Evolutionary conservation across 1,140 invertebrate genomes (phyloP).

Genomic region (Wiebesia pumilae): DNA sequence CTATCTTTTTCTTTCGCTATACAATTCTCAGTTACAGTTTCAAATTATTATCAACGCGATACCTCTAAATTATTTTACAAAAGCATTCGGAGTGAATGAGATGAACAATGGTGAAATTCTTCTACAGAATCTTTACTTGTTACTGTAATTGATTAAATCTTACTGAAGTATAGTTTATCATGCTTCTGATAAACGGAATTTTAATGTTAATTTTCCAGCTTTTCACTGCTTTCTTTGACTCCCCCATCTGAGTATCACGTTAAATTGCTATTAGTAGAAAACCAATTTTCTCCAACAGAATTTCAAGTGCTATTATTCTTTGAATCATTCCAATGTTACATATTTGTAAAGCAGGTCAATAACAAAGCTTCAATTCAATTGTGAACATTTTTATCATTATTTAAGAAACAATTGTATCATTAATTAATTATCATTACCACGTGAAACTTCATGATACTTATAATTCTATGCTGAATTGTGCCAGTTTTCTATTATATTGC

Average conservation of each 20-base stretch:
- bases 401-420: too few relatives aligned
- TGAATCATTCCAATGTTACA: too few relatives aligned
- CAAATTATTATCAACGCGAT: conserved; percentile 43
- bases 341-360: too few relatives aligned
- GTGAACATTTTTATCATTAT: too few relatives aligned
- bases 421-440: too few relatives aligned
- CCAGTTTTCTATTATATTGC: too few relatives aligned
- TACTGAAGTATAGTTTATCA: neutral
- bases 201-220: conserved; percentile 37
- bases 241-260: neutral
- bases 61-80: conserved; percentile 34
- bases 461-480: too few relatives aligned
- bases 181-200: conserved; percentile 1
- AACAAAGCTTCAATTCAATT: too few relatives aligned
- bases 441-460: too few relatives aligned
- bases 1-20: neutral
- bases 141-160: conserved; percentile 26
- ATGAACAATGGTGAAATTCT: conserved; percentile 19
- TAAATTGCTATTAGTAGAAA: neutral
- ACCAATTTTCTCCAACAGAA: neutral
- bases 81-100: neutral
- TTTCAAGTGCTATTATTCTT: neutral
- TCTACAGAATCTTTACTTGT: neutral
- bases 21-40: conserved; percentile 38
- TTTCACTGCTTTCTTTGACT: neutral